These are phyloP conservation scores for Hypomecis punctinalis DNA, from an alignment of 2,888 invertebrate species.

Conservation along the genomic window DNA sequence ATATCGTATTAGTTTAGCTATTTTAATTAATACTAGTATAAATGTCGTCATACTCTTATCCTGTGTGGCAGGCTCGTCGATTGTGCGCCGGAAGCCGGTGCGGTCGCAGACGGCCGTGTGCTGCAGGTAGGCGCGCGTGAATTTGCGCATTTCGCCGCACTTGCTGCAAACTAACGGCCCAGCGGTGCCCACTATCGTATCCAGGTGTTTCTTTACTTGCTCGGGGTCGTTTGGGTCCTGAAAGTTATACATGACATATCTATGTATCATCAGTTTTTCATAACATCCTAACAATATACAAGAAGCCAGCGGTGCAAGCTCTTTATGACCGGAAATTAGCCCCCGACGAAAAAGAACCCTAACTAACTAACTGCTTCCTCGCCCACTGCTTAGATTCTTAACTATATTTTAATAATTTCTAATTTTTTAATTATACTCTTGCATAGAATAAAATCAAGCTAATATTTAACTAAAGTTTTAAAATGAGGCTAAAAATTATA, in stretches of 20 bases:
- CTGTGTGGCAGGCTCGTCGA: background rate
- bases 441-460: no score
- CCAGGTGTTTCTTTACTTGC: conserved; percentile 29
- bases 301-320: background rate
- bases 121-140: conserved; percentile 26
- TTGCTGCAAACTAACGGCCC: conserved; percentile 33
- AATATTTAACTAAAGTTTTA: no score
- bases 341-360: no score
- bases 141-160: conserved; percentile 32
- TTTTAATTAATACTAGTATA: no score
- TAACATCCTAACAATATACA: background rate
- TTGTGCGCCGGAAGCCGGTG: conserved; percentile 27
- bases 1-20: no score
- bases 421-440: no score
- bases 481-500: no score
- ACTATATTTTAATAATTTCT: no score
- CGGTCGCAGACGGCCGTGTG: conserved; percentile 33
- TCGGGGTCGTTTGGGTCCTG: conserved; percentile 31
- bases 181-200: conserved; percentile 13
- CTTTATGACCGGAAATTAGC: no score
- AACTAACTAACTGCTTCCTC: no score
- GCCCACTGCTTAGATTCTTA: no score
- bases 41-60: conserved; percentile 7
- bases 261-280: background rate
- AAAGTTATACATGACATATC: conserved; percentile 5